Conservation (phyloP, 2,113 vertebrate species). For the Lucifuga dentata region DNA sequence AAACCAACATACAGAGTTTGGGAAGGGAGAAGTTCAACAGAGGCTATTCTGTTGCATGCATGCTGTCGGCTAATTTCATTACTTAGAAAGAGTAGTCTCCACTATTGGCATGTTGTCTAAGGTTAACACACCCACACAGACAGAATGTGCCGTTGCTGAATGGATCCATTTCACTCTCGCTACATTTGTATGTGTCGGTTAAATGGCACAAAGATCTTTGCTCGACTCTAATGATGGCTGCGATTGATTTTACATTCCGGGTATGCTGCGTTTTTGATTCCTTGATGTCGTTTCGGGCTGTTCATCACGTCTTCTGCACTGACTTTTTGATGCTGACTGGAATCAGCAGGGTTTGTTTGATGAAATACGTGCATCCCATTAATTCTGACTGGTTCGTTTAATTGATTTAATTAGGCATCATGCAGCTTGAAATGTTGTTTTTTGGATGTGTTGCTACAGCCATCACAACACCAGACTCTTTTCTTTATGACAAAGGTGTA, state of each 20-base stretch:
- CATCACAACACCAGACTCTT: no score
- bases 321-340: slow-evolving; percentile 30
- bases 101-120: slow-evolving; percentile 75
- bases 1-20: slow-evolving; percentile 20
- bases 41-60: slow-evolving; percentile 67
- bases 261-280: slow-evolving; percentile 54
- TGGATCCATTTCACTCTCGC: slow-evolving; percentile 69
- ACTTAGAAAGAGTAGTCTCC: slow-evolving; percentile 65
- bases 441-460: not conserved
- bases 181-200: slow-evolving; percentile 64
- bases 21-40: slow-evolving; percentile 31
- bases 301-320: slow-evolving; percentile 54
- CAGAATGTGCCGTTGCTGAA: slow-evolving; percentile 52
- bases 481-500: no score
- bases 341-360: slow-evolving; percentile 21
- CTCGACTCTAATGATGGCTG: slow-evolving; percentile 66
- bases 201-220: slow-evolving; percentile 46
- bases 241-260: slow-evolving; percentile 73
- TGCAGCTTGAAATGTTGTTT: not conserved
- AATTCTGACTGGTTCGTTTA: not conserved
- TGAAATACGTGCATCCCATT: not conserved
- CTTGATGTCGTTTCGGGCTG: slow-evolving; percentile 43
- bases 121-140: slow-evolving; percentile 47
- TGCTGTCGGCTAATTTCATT: slow-evolving; percentile 78
- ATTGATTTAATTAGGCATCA: not conserved